Conservation (phyloP, 2,113 vertebrate species). For the Corythornis cristatus region DNA sequence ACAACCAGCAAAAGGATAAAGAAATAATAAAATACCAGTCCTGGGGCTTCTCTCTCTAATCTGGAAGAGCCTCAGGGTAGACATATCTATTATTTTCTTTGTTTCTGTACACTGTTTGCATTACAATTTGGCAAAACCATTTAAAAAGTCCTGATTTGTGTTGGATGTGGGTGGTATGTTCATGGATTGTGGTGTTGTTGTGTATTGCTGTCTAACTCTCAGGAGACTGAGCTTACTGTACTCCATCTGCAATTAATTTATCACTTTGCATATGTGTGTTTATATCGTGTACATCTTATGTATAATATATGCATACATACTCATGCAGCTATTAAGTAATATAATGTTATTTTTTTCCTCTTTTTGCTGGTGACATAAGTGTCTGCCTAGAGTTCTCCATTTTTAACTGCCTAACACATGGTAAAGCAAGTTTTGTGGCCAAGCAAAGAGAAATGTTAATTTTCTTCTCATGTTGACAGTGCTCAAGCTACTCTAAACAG, state of each 20-base stretch:
- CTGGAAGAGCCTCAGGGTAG: constrained; percentile 15
- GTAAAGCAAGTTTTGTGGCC: background rate
- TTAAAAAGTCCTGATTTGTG: constrained; percentile 19
- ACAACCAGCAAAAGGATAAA: constrained; percentile 30
- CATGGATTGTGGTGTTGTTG: background rate
- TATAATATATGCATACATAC: background rate
- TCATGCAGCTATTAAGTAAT: background rate
- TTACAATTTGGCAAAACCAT: constrained; percentile 50
- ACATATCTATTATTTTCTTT: constrained; percentile 47
- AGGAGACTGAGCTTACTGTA: background rate
- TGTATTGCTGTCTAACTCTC: background rate
- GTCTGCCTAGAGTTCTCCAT: background rate
- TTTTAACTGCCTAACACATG: background rate
- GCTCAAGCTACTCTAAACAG: background rate
- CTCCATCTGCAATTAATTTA: constrained; percentile 9
- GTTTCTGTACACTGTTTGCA: constrained; percentile 40
- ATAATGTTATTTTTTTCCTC: background rate
- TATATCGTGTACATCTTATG: background rate
- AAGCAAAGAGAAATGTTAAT: background rate
- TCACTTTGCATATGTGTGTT: background rate
- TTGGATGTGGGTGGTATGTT: constrained; percentile 36
- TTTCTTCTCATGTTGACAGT: background rate
- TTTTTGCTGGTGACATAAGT: background rate
- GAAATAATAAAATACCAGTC: constrained; percentile 49
- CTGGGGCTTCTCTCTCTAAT: constrained; percentile 45